Evolutionary conservation across 1,140 invertebrate genomes (phyloP), one percentile per base, ranked within the genome.

Genomic region (Asobara japonica): DNA sequence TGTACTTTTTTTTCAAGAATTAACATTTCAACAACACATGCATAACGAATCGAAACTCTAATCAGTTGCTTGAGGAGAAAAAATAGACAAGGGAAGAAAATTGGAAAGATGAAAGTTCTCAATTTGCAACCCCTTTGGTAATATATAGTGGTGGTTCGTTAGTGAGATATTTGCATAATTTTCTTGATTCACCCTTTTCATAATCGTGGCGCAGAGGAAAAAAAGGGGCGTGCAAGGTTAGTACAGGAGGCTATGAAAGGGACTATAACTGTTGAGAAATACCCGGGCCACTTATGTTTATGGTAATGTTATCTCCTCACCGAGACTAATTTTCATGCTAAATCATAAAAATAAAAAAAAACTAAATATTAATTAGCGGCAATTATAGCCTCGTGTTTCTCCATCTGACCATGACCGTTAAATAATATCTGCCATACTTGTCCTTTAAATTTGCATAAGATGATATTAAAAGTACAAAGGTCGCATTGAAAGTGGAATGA

Each of bases 111-210:
- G 48, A 51, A 48, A 30, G 45, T 65, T 51, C 30, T 25, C 33
- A 33, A 64, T 62, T 45, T 69, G 20, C 11, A 41, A 51, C 56
- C 61, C 60, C 62, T 61, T 27, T 56, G 16, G n/a, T 8, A 25
- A 30, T 25, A 56, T 22, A 16, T 5, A 22, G 61, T 36, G 45
- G 31, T 25, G 60, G 56, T 62, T 74, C 75, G 75, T 78, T 83
- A 83, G 81, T 81, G 77, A 81, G 79, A 67, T 73, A 83, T 83
- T 82, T 81, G 79, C 82, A 83, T 83, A 80, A 81, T 76, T 76
- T 80, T 82, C 68, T 65, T 8, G 22, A 13, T 27, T 71, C 73
- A 25, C 69, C 71, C 75, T 65, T 72, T 67, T 66, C 36, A 74
- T 75, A 79, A 75, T 76, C 66, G 72, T n/a, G 22, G 38, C 29